These are phyloP conservation scores for Schizopygopsis pylzovi DNA, from an alignment of 2,797 vertebrate genomes.

Conservation along the genomic window DNA sequence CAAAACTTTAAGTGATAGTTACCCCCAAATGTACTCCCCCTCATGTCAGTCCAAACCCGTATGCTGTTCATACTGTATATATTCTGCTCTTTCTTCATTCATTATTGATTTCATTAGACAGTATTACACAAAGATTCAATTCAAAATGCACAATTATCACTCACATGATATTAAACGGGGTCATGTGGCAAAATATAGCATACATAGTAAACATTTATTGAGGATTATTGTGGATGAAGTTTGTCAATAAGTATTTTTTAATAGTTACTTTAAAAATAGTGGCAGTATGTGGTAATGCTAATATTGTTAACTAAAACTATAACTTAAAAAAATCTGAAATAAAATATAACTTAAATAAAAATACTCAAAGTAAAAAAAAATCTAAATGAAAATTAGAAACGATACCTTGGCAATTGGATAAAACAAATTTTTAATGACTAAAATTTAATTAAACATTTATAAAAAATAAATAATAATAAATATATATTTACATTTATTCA, in stretches of 20 bases:
- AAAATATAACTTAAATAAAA: not conserved
- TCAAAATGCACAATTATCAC: not conserved
- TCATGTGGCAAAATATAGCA: not conserved
- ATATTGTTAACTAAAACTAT: not conserved
- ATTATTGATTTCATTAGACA: not conserved
- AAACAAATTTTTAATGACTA: not conserved
- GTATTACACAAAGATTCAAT: not conserved
- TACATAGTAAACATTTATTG: not conserved
- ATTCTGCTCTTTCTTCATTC: not conserved
- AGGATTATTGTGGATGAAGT: too few species aligned
- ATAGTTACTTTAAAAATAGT: not conserved
- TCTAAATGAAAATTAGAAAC: not conserved
- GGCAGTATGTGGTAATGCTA: not conserved
- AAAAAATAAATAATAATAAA: too few species aligned
- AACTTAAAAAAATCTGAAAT: not conserved
- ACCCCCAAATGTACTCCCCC: not conserved
- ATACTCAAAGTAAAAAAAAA: not conserved
- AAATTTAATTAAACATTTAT: too few species aligned
- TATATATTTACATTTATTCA: too few species aligned
- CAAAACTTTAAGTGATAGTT: not conserved
- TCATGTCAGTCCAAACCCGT: not conserved
- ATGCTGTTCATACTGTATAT: not conserved
- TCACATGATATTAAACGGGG: not conserved
- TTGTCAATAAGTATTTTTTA: too few species aligned
- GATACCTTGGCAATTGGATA: not conserved